phyloP scores from a whole-genome alignment of 2,113 vertebrate genomes.

The Dicerorhinus sumatrensis region DNA sequence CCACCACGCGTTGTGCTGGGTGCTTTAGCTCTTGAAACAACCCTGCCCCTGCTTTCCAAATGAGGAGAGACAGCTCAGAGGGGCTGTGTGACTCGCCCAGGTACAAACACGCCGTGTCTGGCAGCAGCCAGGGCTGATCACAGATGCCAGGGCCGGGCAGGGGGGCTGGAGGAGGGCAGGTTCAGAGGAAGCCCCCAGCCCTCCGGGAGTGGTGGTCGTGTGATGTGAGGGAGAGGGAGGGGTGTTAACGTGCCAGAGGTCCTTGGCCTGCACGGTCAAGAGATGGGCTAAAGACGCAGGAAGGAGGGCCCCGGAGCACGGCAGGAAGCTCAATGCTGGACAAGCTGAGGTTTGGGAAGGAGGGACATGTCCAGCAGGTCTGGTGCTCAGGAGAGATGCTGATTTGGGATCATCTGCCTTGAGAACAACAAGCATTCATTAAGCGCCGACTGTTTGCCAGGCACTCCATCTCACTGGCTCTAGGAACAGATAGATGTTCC shows the following conservation, averaged over 20 bases:
- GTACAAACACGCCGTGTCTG: fast-evolving
- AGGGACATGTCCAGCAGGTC: background rate
- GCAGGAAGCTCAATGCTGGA: background rate
- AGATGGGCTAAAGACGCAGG: background rate
- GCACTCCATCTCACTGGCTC: fast-evolving
- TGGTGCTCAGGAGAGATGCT: background rate
- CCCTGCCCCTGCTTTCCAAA: background rate
- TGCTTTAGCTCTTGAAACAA: background rate
- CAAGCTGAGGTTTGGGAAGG: background rate
- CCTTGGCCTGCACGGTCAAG: background rate
- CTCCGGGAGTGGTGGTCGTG: background rate
- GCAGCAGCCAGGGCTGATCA: no score
- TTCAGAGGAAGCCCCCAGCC: background rate
- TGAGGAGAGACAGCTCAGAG: background rate
- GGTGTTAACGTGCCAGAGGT: background rate
- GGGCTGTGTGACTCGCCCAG: background rate
- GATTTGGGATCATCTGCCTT: background rate
- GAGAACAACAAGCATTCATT: background rate
- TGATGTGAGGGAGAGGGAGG: fast-evolving
- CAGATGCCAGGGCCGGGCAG: no score
- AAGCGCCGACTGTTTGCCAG: background rate
- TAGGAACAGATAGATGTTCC: no score
- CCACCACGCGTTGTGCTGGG: fast-evolving
- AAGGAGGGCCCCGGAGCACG: background rate
- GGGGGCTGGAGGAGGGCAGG: background rate